Percentiles rank a stretch among this genome's conserved stretches.
phyloP scores from a whole-genome alignment of 2,113 vertebrate species.

The Anthoscopus minutus region DNA sequence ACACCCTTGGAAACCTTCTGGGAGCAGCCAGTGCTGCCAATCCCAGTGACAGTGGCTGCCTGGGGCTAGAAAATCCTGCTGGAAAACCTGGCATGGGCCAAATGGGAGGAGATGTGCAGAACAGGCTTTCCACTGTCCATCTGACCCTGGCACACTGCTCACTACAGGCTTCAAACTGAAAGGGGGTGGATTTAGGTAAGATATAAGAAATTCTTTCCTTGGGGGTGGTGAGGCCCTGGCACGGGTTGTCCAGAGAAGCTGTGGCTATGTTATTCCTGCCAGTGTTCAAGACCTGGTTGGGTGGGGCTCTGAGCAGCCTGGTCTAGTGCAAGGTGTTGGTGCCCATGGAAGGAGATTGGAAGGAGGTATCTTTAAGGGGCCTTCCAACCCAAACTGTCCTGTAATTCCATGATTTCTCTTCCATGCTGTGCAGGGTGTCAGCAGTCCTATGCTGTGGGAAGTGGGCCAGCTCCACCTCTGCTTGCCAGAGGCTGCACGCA shows the following conservation, averaged over 20 bases:
- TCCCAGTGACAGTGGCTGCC: fast-evolving
- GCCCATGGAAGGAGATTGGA: fast-evolving
- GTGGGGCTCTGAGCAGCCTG: neutral
- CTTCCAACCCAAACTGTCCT: neutral
- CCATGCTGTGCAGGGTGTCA: neutral
- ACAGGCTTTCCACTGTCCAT: neutral
- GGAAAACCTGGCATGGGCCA: neutral
- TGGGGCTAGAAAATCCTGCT: neutral
- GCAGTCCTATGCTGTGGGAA: neutral
- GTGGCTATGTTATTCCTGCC: neutral
- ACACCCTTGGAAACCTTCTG: neutral
- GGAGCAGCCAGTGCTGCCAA: neutral
- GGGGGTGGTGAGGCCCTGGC: neutral
- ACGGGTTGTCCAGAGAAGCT: neutral
- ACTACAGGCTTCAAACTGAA: neutral
- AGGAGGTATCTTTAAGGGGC: neutral
- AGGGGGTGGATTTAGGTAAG: neutral
- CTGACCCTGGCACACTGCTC: fast-evolving
- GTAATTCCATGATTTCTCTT: neutral
- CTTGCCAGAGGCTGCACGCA: neutral
- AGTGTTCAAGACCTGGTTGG: neutral
- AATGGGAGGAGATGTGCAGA: neutral
- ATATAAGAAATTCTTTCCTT: neutral
- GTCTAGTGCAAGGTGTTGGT: neutral
- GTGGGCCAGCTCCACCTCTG: neutral